Conservation (phyloP, 2,888 invertebrate species). For the Athrips mouffetella region DNA sequence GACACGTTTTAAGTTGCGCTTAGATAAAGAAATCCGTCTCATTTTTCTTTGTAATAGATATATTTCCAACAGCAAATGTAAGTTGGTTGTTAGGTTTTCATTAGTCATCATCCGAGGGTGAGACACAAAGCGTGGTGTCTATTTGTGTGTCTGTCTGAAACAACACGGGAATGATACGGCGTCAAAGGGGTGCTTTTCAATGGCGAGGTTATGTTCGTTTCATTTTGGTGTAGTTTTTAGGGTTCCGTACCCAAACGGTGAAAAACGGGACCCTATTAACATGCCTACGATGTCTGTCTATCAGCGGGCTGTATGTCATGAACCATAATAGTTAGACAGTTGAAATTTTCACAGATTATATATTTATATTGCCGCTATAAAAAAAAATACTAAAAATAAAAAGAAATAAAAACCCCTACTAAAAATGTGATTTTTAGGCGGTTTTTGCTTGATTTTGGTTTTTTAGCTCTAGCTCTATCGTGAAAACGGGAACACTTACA, state of each 20-base stretch:
- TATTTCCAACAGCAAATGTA: conserved; percentile 2
- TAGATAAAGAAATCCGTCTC: conserved; percentile 6
- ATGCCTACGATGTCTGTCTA: no score
- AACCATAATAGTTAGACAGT: no score
- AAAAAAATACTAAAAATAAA: no score
- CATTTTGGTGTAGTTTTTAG: conserved; percentile 42
- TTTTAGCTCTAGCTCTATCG: no score
- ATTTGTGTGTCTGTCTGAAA: conserved; percentile 68
- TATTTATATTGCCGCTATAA: no score
- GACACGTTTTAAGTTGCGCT: conserved; percentile 17
- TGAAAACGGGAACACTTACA: no score
- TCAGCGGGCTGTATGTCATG: no score
- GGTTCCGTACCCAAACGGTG: background rate
- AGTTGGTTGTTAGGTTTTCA: conserved; percentile 42
- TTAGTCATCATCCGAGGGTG: conserved; percentile 57
- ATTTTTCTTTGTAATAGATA: background rate
- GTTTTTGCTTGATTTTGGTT: no score
- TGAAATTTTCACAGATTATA: no score
- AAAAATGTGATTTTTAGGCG: no score
- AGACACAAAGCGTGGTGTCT: conserved; percentile 51
- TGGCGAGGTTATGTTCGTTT: conserved; percentile 43
- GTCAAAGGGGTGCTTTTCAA: conserved; percentile 46
- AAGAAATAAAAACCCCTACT: no score
- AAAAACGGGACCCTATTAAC: no score
- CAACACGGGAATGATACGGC: conserved; percentile 63